These are phyloP conservation scores for Pipistrellus pipistrellus DNA, from an alignment of 2,797 vertebrate genomes.

Conservation along the genomic window DNA sequence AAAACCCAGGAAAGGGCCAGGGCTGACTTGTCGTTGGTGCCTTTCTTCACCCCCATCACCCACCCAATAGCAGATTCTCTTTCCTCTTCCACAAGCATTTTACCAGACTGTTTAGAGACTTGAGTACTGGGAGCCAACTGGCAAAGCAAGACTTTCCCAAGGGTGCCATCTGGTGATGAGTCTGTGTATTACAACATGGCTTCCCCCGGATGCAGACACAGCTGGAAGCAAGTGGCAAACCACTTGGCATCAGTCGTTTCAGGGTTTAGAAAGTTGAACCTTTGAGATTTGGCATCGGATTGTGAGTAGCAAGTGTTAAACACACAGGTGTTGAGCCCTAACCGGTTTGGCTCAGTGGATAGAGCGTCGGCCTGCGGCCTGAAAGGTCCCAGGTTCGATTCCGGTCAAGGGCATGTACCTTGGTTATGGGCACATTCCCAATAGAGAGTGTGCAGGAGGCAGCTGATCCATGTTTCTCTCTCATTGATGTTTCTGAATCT, in stretches of 20 bases:
- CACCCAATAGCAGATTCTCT: background rate
- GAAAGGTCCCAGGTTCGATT: too few species aligned
- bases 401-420: too few species aligned
- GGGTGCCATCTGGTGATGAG: conserved; percentile 83
- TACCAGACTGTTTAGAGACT: conserved; percentile 51
- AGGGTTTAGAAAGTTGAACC: background rate
- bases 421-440: too few species aligned
- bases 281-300: conserved; percentile 14
- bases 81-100: conserved; percentile 41
- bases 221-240: conserved; percentile 15
- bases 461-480: too few species aligned
- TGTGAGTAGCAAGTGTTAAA: background rate
- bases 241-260: conserved; percentile 2
- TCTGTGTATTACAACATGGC: background rate
- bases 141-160: conserved; percentile 73
- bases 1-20: conserved; percentile 62
- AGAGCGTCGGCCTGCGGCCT: too few species aligned
- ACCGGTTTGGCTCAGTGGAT: too few species aligned
- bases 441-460: too few species aligned
- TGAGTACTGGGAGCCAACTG: background rate
- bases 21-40: conserved; percentile 65
- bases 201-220: background rate
- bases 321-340: background rate
- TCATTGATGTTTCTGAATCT: too few species aligned
- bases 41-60: conserved; percentile 47